Evolutionary conservation across 2,113 vertebrate genomes (phyloP).

Genomic region (Blennius ocellaris): DNA sequence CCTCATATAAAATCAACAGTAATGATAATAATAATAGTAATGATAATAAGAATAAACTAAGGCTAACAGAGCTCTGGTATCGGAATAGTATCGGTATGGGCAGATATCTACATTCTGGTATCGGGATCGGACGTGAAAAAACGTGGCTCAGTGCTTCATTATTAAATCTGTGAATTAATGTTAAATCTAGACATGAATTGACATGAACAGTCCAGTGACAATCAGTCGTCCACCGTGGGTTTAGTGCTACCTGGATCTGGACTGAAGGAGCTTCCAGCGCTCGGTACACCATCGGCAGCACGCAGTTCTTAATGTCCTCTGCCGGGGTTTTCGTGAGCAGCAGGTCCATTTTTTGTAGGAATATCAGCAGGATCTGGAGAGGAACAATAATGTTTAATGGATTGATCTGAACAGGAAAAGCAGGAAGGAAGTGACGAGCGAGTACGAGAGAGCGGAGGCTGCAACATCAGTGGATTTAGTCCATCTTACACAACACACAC

Average conservation of each 20-base stretch:
- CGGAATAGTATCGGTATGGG: no score
- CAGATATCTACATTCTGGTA: no score
- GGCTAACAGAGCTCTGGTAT: no score
- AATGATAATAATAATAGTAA: no score
- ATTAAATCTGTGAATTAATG: no score
- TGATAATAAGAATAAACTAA: no score
- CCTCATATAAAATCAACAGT: no score
- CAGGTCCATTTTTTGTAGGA: constrained; percentile 99
- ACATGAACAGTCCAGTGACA: no score
- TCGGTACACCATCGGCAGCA: constrained; percentile 97
- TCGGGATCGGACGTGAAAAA: no score
- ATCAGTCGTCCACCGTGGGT: no score
- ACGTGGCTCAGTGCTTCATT: no score
- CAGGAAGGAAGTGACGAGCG: background rate
- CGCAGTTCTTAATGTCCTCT: constrained; percentile 95
- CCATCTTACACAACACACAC: constrained; percentile 16
- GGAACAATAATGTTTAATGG: constrained; percentile 5
- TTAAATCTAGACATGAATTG: no score
- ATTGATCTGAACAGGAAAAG: constrained; percentile 15
- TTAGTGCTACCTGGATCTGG: constrained; percentile 93
- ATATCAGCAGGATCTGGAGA: constrained; percentile 94
- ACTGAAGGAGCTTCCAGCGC: constrained; percentile 96
- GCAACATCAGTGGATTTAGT: constrained; percentile 23
- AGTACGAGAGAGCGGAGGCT: background rate
- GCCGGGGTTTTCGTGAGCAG: constrained; percentile 96